Evolutionary conservation across 1,140 invertebrate genomes (phyloP).

Genomic region (Drosophila ficusphila): DNA sequence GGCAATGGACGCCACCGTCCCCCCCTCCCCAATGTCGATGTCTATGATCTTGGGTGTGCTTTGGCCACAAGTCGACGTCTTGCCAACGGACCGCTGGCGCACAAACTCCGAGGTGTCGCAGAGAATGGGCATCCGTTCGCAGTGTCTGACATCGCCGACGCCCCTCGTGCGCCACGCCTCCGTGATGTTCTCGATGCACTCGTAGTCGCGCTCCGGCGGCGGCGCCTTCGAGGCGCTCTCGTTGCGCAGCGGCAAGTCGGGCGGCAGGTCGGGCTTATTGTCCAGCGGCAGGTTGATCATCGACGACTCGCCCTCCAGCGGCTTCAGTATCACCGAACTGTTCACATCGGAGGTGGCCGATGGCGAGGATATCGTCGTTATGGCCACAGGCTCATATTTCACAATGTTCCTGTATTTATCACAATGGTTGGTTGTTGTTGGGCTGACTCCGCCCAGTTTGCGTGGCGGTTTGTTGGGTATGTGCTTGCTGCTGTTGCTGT

Average conservation of each 20-base stretch:
- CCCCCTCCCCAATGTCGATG: slow-evolving; percentile 74
- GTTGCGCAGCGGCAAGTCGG: slow-evolving; percentile 70
- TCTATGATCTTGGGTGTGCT: slow-evolving; percentile 71
- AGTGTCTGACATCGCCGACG: slow-evolving; percentile 89
- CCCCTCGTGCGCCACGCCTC: slow-evolving; percentile 92
- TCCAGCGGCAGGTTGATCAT: not conserved
- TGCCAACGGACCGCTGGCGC: slow-evolving; percentile 82
- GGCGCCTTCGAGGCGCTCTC: slow-evolving; percentile 63
- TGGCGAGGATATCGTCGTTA: slow-evolving; percentile 72
- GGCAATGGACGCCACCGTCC: not conserved
- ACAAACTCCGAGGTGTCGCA: slow-evolving; percentile 78
- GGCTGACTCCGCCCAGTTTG: slow-evolving; percentile 57
- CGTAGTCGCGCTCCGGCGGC: slow-evolving; percentile 69
- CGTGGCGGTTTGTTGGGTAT: slow-evolving; percentile 83
- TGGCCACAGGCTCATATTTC: slow-evolving; percentile 80
- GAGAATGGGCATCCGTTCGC: slow-evolving; percentile 84
- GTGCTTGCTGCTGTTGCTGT: slow-evolving; percentile 46
- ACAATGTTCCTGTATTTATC: slow-evolving; percentile 78
- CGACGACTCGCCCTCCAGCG: slow-evolving; percentile 54
- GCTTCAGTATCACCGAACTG: slow-evolving; percentile 74
- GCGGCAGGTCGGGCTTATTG: slow-evolving; percentile 25
- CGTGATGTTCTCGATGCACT: slow-evolving; percentile 84
- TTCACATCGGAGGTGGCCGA: slow-evolving; percentile 44
- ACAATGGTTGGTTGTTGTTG: slow-evolving; percentile 49
- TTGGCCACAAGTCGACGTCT: slow-evolving; percentile 35